phyloP scores from a whole-genome alignment of 2,113 vertebrate species.

The Nematolebias whitei region DNA sequence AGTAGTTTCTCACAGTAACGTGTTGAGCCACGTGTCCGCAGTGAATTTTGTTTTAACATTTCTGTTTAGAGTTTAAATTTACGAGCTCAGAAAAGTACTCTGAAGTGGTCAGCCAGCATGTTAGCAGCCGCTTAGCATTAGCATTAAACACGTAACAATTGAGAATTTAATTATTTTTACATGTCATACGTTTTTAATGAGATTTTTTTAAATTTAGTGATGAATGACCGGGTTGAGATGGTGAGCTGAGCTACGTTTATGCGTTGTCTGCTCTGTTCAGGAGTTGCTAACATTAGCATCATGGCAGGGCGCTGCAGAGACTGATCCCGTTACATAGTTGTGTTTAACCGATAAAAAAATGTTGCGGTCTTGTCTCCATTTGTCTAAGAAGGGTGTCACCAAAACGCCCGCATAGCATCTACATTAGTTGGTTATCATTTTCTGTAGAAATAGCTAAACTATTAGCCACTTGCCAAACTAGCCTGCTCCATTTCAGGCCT shows the following conservation, averaged over 20 bases:
- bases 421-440: rapidly evolving
- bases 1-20: background rate
- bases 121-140: slow-evolving; percentile 27
- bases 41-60: too few relatives aligned
- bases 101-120: slow-evolving; percentile 39
- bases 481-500: slow-evolving; percentile 44
- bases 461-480: slow-evolving; percentile 15
- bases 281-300: slow-evolving; percentile 47
- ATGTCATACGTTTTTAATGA: too few relatives aligned
- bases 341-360: background rate
- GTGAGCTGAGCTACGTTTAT: too few relatives aligned
- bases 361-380: background rate
- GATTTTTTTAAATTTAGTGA: too few relatives aligned
- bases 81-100: background rate
- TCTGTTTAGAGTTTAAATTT: background rate
- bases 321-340: background rate
- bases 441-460: background rate
- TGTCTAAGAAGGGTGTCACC: rapidly evolving
- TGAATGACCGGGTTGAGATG: too few relatives aligned
- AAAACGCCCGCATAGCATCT: rapidly evolving
- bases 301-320: slow-evolving; percentile 4
- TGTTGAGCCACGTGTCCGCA: rapidly evolving
- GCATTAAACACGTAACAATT: background rate
- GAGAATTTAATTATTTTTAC: too few relatives aligned
- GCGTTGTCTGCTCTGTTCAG: slow-evolving; percentile 44